A percentile compares a stretch with the other conserved stretches of the same genome.
Conservation (phyloP, 2,888 invertebrate species). For the Mechanitis mazaeus region DNA sequence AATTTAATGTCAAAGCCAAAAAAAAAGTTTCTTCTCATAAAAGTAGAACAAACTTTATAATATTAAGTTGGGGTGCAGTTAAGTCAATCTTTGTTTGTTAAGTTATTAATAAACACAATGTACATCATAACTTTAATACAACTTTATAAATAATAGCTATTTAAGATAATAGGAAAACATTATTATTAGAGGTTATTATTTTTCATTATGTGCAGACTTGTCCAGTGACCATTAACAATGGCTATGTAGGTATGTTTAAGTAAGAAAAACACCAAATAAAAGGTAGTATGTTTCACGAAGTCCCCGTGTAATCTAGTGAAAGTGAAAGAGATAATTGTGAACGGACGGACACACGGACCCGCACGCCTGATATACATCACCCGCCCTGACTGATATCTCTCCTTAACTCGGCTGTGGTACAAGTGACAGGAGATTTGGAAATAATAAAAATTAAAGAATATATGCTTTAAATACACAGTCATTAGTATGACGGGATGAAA, state of each 20-base stretch:
- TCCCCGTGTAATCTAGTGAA: slow-evolving; percentile 34
- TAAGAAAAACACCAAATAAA: slow-evolving; percentile 2
- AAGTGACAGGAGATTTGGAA: slow-evolving; percentile 27
- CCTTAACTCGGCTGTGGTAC: slow-evolving; percentile 40
- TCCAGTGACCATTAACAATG: background rate
- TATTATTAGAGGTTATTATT: too few relatives aligned
- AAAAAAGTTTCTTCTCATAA: too few relatives aligned
- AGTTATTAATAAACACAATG: too few relatives aligned
- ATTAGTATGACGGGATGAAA: background rate
- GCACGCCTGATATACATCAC: slow-evolving; percentile 53
- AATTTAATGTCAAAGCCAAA: too few relatives aligned
- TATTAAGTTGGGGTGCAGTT: too few relatives aligned
- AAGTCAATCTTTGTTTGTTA: too few relatives aligned
- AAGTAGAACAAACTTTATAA: too few relatives aligned
- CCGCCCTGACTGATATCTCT: slow-evolving; percentile 62
- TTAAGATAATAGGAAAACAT: too few relatives aligned
- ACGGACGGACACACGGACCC: slow-evolving; percentile 25
- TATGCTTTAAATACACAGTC: background rate
- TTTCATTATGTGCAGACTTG: too few relatives aligned
- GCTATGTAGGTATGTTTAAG: background rate
- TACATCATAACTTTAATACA: too few relatives aligned
- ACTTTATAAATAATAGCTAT: too few relatives aligned
- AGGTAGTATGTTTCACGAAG: slow-evolving; percentile 13
- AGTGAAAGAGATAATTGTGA: slow-evolving; percentile 51
- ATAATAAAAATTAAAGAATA: background rate